phyloP scores from a whole-genome alignment of 2,797 vertebrate species.

The Xiphophorus birchmanni region DNA sequence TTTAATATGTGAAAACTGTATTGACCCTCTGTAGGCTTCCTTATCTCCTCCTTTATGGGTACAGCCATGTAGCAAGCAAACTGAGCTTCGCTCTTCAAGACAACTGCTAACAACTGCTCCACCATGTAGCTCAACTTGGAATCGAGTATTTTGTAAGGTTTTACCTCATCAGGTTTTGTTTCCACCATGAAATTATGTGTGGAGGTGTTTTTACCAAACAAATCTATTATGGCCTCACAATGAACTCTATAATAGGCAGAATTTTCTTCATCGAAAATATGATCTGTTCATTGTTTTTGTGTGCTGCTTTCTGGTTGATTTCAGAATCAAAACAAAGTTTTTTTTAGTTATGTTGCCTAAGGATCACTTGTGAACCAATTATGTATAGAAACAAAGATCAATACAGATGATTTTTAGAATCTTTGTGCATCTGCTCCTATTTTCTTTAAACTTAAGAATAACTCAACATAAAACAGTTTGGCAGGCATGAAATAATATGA shows the following conservation, averaged over 20 bases:
- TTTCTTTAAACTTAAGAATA: background rate
- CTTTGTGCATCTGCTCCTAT: background rate
- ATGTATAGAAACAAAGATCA: background rate
- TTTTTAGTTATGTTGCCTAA: background rate
- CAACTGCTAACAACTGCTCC: too few species aligned
- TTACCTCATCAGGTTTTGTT: background rate
- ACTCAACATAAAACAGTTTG: background rate
- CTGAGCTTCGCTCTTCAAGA: too few species aligned
- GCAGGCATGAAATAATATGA: background rate
- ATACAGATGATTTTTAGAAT: background rate
- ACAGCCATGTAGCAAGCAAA: too few species aligned
- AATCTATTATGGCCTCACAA: background rate
- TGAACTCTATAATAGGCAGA: background rate
- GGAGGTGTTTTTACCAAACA: background rate
- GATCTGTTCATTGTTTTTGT: background rate
- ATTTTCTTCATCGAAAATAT: background rate
- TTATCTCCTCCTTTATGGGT: too few species aligned
- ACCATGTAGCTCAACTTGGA: background rate
- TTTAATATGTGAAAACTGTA: too few species aligned
- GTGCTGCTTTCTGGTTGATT: too few species aligned
- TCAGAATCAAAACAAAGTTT: background rate
- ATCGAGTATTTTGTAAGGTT: background rate
- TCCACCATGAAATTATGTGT: background rate
- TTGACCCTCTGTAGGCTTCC: too few species aligned
- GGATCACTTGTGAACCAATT: too few species aligned